phyloP scores from a whole-genome alignment of 1,140 invertebrate species.

The Saccostrea glomerata region DNA sequence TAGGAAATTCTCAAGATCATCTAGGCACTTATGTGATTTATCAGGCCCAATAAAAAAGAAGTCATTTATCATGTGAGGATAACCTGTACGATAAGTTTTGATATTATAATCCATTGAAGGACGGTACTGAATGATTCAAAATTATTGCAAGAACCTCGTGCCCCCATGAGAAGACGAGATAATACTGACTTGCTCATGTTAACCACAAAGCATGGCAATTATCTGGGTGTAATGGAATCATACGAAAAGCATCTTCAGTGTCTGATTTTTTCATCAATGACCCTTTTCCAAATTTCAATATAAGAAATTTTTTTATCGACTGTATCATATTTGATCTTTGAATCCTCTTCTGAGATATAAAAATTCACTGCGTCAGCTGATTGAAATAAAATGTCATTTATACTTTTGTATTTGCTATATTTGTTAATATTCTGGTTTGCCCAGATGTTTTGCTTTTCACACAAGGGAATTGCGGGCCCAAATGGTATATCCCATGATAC shows the following conservation, averaged over 20 bases:
- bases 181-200: not conserved
- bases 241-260: conserved; percentile 45
- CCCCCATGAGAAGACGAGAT: conserved; percentile 53
- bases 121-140: conserved; percentile 54
- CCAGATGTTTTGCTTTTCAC: conserved; percentile 7
- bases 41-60: conserved; percentile 54
- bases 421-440: not conserved
- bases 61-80: conserved; percentile 53
- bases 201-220: conserved; percentile 45
- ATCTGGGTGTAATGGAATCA: conserved; percentile 39
- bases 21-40: not conserved
- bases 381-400: conserved; percentile 53
- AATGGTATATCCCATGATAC: too few species aligned
- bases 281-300: conserved; percentile 33
- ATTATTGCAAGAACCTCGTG: conserved; percentile 52
- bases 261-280: conserved; percentile 44
- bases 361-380: conserved; percentile 39
- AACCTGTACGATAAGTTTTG: conserved; percentile 27
- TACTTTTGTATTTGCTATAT: conserved; percentile 30
- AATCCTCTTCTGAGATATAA: conserved; percentile 20
- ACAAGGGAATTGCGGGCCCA: not conserved
- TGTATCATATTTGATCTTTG: conserved; percentile 40
- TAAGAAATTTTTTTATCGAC: conserved; percentile 26
- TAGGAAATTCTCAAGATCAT: conserved; percentile 42
- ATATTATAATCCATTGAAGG: conserved; percentile 55